Percentiles rank a stretch among this genome's conserved stretches.
Evolutionary conservation across 2,888 invertebrate genomes (phyloP).

Genomic region (Microplitis deprimator): DNA sequence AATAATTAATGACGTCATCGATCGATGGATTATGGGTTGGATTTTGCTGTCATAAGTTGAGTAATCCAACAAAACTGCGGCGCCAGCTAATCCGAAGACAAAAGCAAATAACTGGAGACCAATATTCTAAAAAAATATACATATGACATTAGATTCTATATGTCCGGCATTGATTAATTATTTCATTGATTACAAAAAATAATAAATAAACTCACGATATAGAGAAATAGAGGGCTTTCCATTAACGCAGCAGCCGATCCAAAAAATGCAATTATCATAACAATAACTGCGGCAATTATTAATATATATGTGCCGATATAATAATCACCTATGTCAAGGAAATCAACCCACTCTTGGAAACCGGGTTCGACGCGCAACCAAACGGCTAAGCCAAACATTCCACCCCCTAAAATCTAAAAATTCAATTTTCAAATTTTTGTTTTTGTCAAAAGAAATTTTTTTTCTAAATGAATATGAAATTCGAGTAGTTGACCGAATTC

Average conservation of each 20-base stretch:
- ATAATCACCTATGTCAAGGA: conserved; percentile 82
- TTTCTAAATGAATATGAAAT: neutral
- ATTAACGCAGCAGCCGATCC: conserved; percentile 88
- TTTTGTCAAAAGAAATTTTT: conserved; percentile 25
- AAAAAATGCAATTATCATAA: conserved; percentile 84
- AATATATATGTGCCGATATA: conserved; percentile 90
- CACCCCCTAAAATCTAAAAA: conserved; percentile 83
- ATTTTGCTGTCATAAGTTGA: conserved; percentile 86
- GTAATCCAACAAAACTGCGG: conserved; percentile 84
- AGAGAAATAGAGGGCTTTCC: conserved; percentile 80
- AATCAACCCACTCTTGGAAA: conserved; percentile 86
- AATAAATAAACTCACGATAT: conserved; percentile 81
- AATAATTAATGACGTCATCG: conserved; percentile 82
- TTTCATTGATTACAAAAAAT: too few species aligned
- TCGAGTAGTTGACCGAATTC: too few species aligned
- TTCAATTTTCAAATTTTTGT: conserved; percentile 31
- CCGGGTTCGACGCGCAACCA: conserved; percentile 88
- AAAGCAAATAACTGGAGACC: conserved; percentile 82
- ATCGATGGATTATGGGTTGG: conserved; percentile 82
- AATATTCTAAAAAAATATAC: conserved; percentile 77
- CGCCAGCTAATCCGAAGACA: conserved; percentile 80
- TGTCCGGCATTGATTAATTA: too few species aligned
- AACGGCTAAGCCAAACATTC: conserved; percentile 83
- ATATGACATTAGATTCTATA: too few species aligned
- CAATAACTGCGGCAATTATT: conserved; percentile 79